A percentile compares a stretch with the other conserved stretches of the same genome.
phyloP scores from a whole-genome alignment of 37 sponge, comb jelly and placozoan species.

The Beroe forskalii region DNA sequence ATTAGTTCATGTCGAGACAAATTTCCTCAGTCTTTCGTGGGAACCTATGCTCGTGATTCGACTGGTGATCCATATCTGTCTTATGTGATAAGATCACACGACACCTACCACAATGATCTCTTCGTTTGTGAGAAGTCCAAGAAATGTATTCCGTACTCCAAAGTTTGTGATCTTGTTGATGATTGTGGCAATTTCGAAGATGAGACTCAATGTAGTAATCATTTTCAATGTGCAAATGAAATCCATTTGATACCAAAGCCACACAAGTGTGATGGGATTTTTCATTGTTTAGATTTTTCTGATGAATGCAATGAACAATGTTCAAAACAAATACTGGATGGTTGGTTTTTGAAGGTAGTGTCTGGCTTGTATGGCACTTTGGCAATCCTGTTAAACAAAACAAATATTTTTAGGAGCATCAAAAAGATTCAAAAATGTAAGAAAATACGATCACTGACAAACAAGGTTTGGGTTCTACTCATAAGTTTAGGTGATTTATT shows the following conservation, averaged over 20 bases:
- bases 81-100: background rate
- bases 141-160: background rate
- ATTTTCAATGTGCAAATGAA: background rate
- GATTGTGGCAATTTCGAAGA: background rate
- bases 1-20: background rate
- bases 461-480: background rate
- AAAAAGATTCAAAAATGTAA: background rate
- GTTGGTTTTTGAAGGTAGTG: background rate
- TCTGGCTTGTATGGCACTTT: background rate
- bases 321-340: background rate
- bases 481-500: background rate
- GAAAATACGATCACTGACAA: background rate
- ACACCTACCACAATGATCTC: background rate
- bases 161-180: slow-evolving; percentile 21
- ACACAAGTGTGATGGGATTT: slow-evolving; percentile 21
- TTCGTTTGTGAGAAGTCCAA: background rate
- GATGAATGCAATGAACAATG: slow-evolving; percentile 3
- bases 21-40: background rate
- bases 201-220: background rate
- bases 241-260: background rate
- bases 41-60: background rate
- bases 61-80: background rate
- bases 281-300: background rate
- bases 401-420: background rate
- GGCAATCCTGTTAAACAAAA: background rate